Conservation (phyloP, 2,113 vertebrate species). For the Psophia crepitans region DNA sequence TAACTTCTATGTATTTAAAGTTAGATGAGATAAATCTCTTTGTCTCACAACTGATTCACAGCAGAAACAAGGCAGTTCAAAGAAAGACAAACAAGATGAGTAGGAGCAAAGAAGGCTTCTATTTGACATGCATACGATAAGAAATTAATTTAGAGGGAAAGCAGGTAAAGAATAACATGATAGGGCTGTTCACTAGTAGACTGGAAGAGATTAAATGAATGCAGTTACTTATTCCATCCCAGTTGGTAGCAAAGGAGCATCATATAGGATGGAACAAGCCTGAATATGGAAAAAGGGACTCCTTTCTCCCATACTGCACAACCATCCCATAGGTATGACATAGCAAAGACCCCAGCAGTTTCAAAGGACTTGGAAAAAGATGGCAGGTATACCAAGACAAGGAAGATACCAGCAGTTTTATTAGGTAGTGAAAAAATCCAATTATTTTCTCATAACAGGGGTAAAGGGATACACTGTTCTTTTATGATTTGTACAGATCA, state of each 20-base stretch:
- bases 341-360: neutral
- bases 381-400: neutral
- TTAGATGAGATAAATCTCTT: neutral
- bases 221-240: neutral
- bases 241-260: neutral
- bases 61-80: conserved; percentile 16
- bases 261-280: neutral
- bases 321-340: neutral
- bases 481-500: neutral
- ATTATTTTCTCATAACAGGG: neutral
- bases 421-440: neutral
- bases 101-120: neutral
- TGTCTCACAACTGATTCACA: neutral
- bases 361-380: neutral
- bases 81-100: conserved; percentile 12
- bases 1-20: neutral
- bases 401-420: neutral
- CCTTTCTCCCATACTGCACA: neutral
- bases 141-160: conserved; percentile 17
- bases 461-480: neutral
- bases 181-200: neutral
- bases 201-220: neutral
- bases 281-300: neutral
- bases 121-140: neutral
- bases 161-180: neutral